These are phyloP conservation scores for Squalus acanthias DNA, from an alignment of 2,797 vertebrate genomes.

Conservation along the genomic window DNA sequence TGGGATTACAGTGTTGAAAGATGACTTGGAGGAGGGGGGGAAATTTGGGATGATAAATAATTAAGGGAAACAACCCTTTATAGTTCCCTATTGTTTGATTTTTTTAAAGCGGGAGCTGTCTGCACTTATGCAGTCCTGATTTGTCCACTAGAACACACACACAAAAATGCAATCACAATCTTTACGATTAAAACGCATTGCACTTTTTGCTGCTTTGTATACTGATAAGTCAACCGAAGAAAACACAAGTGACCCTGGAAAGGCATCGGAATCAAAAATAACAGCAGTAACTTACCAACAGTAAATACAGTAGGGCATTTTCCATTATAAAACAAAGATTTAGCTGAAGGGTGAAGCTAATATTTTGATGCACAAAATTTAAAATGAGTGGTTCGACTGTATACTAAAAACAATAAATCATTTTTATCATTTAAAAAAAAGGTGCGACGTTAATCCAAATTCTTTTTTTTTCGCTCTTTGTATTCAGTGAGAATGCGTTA, in stretches of 20 bases:
- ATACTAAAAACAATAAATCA: constrained; percentile 9
- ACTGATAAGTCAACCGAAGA: background rate
- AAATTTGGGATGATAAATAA: background rate
- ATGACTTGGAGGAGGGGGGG: background rate
- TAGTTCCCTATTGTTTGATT: background rate
- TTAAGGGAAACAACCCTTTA: background rate
- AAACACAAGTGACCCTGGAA: background rate
- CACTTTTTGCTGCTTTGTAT: constrained; percentile 9
- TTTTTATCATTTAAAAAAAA: background rate
- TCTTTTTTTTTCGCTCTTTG: constrained; percentile 7
- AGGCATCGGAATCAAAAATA: constrained; percentile 18
- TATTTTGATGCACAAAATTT: background rate
- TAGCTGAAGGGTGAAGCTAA: background rate
- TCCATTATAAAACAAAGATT: constrained; percentile 21
- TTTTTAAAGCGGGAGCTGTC: background rate
- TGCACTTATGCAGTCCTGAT: background rate
- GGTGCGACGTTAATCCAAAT: constrained; percentile 10
- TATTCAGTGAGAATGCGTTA: background rate
- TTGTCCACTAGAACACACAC: background rate
- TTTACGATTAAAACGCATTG: background rate
- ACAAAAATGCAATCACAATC: background rate
- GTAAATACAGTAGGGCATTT: constrained; percentile 29
- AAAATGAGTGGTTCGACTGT: background rate
- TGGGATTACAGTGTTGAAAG: background rate
- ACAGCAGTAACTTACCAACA: constrained; percentile 34